phyloP scores from a whole-genome alignment of 1,140 invertebrate genomes.

The Aporrectodea caliginosa region DNA sequence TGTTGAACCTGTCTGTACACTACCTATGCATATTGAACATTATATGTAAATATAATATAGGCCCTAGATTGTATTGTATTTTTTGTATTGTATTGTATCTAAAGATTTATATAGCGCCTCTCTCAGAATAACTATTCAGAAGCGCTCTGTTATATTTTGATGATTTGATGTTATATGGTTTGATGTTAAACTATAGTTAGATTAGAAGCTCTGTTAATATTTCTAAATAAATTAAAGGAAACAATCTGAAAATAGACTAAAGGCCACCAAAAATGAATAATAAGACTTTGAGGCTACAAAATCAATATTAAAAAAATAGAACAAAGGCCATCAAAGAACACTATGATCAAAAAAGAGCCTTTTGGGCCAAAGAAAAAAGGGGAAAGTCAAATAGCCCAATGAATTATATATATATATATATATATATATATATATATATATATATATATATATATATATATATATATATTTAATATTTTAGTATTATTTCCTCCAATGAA shows the following conservation, averaged over 20 bases:
- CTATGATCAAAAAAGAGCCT: not conserved
- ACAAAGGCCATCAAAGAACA: not conserved
- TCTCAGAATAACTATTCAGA: no score
- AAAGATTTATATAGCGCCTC: no score
- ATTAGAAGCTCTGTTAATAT: not conserved
- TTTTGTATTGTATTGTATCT: no score
- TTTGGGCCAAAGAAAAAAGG: not conserved
- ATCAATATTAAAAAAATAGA: not conserved
- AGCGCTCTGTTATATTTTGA: no score
- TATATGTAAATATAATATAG: no score
- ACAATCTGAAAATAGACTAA: not conserved
- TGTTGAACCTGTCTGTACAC: no score
- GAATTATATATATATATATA: conserved; percentile 14
- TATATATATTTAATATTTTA: conserved; percentile 21
- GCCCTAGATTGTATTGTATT: no score
- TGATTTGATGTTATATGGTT: no score
- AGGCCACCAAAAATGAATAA: not conserved
- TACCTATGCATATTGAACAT: no score
- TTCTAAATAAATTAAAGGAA: not conserved
- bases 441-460: conserved; percentile 10
- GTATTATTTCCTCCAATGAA: not conserved
- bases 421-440: conserved; percentile 29
- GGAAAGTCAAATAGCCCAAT: not conserved
- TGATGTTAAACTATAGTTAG: no score
- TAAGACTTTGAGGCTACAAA: no score